Percentiles rank a stretch among this genome's conserved stretches.
phyloP scores from a whole-genome alignment of 1,140 invertebrate genomes.

The Ceratitis capitata region DNA sequence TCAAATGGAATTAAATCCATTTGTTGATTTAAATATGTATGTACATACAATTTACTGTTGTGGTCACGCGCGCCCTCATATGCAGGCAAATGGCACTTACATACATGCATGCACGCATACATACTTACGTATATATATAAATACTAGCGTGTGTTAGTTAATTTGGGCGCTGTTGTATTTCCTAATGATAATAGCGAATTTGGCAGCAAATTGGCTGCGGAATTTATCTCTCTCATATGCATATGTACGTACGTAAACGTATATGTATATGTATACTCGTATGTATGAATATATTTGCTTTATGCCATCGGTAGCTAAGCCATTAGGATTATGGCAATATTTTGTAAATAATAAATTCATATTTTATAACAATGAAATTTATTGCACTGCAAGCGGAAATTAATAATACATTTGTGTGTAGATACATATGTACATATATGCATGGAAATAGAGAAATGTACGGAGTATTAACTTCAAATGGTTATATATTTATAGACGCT shows the following conservation, averaged over 20 bases:
- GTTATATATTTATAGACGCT: too few species aligned
- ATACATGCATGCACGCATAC: not conserved
- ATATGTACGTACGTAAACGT: not conserved
- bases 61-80: not conserved
- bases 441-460: too few species aligned
- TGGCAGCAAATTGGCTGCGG: not conserved
- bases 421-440: not conserved
- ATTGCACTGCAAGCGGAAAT: not conserved
- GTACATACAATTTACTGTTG: slow-evolving; percentile 18
- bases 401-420: not conserved
- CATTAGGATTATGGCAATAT: not conserved
- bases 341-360: not conserved
- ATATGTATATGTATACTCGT: too few species aligned
- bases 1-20: slow-evolving; percentile 6
- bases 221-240: not conserved
- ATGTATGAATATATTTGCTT: too few species aligned
- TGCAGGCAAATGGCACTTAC: not conserved
- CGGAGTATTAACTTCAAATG: too few species aligned
- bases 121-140: not conserved
- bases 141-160: not conserved
- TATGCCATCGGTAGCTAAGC: not conserved
- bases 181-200: not conserved
- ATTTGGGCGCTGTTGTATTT: too few species aligned
- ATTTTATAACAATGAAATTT: not conserved
- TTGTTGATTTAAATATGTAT: slow-evolving; percentile 26